phyloP scores from a whole-genome alignment of 2,113 vertebrate species.

The Atherinomorus stipes region DNA sequence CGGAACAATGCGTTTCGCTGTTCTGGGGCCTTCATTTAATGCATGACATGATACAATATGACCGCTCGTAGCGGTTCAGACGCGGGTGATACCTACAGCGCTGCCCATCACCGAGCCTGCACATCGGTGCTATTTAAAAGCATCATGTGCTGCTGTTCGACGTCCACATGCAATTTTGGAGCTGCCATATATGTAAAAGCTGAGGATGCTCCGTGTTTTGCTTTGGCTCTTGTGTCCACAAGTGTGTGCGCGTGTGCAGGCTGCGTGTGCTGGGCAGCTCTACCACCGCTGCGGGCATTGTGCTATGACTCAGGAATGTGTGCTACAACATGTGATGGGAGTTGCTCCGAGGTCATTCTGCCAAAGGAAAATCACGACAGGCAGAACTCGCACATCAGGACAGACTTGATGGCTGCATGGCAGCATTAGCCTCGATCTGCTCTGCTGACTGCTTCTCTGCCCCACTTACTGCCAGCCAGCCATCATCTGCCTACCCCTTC shows the following conservation, averaged over 20 bases:
- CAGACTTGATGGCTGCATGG: slow-evolving; percentile 67
- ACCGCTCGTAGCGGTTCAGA: slow-evolving; percentile 34
- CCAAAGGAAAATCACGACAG: slow-evolving; percentile 56
- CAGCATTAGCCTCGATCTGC: slow-evolving; percentile 59
- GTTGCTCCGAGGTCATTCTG: slow-evolving; percentile 62
- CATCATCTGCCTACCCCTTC: slow-evolving; percentile 29
- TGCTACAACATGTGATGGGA: slow-evolving; percentile 75
- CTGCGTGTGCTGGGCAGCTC: slow-evolving; percentile 2
- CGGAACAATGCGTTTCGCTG: slow-evolving; percentile 77
- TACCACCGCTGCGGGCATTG: slow-evolving; percentile 58
- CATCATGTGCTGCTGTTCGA: slow-evolving; percentile 4
- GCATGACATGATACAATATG: slow-evolving; percentile 65
- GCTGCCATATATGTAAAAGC: not conserved
- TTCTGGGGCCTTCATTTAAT: slow-evolving; percentile 70
- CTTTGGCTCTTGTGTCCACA: slow-evolving; percentile 4
- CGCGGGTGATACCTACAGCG: slow-evolving; percentile 2
- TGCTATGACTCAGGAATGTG: slow-evolving; percentile 76
- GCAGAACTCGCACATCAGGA: slow-evolving; percentile 76
- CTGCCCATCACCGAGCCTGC: not conserved
- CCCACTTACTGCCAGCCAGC: slow-evolving; percentile 66
- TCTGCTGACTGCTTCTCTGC: slow-evolving; percentile 53
- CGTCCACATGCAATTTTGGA: slow-evolving; percentile 4
- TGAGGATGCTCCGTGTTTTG: slow-evolving; percentile 21
- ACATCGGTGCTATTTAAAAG: not conserved
- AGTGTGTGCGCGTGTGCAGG: not conserved